Conservation (phyloP, 2,888 invertebrate species). For the Euplexia lucipara region DNA sequence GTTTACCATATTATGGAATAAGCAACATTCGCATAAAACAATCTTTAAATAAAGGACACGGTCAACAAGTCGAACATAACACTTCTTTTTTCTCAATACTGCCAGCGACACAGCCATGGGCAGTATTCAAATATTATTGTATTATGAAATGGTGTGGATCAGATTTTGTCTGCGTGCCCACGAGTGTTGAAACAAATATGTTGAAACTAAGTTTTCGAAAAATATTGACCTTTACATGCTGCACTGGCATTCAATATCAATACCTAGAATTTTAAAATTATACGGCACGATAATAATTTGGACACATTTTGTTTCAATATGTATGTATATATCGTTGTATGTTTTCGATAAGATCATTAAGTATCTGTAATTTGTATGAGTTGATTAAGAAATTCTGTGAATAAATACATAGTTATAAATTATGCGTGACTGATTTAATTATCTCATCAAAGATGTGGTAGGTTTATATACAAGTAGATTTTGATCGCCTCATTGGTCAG, state of each 20-base stretch:
- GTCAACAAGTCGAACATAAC: neutral
- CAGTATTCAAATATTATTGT: slow-evolving; percentile 53
- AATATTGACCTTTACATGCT: slow-evolving; percentile 60
- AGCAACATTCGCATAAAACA: neutral
- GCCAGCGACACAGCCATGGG: slow-evolving; percentile 22
- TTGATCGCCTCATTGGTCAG: too few species aligned
- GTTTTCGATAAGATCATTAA: neutral
- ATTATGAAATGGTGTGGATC: slow-evolving; percentile 65
- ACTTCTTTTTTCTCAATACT: neutral
- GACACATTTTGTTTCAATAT: slow-evolving; percentile 1
- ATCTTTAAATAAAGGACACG: neutral
- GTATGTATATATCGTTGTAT: neutral
- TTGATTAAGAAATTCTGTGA: neutral
- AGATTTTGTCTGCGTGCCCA: slow-evolving; percentile 47
- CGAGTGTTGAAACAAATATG: slow-evolving; percentile 57
- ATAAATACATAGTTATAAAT: neutral
- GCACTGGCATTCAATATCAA: slow-evolving; percentile 14
- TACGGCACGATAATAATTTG: neutral
- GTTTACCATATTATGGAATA: too few species aligned
- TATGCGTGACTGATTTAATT: neutral
- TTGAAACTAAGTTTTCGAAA: slow-evolving; percentile 58
- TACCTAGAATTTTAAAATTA: slow-evolving; percentile 9
- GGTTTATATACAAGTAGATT: neutral
- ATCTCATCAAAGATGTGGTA: neutral
- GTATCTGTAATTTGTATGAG: neutral